Conservation (phyloP, 2,113 vertebrate species). For the Heptranchias perlo region DNA sequence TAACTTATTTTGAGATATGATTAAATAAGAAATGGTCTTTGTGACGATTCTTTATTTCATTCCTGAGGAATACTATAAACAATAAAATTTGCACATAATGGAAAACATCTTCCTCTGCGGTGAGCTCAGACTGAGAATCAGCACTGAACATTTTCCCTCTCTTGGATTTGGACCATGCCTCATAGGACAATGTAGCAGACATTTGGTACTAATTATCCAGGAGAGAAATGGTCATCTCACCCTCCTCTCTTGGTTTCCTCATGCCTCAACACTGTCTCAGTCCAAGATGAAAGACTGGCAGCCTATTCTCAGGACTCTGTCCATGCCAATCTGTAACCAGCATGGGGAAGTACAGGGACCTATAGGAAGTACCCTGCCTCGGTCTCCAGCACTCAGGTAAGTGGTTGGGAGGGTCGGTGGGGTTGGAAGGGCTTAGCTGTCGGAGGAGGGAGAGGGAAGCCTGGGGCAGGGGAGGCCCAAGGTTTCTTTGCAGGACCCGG, state of each 20-base stretch:
- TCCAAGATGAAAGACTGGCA: not conserved
- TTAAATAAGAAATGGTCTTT: slow-evolving; percentile 25
- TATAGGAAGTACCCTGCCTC: not conserved
- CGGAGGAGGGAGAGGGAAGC: not conserved
- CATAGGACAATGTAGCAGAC: not conserved
- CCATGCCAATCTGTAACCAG: not conserved
- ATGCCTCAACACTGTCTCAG: not conserved
- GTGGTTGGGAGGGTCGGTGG: not conserved
- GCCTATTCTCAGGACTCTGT: not conserved
- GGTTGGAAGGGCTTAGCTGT: not conserved
- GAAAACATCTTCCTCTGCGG: slow-evolving; percentile 34
- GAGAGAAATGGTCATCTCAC: not conserved
- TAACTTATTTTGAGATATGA: slow-evolving; percentile 29
- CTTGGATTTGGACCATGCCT: not conserved
- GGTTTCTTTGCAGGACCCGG: not conserved
- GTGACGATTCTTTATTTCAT: slow-evolving; percentile 28
- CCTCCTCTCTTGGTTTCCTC: not conserved
- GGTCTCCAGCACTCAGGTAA: not conserved
- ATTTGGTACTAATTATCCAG: not conserved
- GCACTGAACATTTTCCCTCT: not conserved
- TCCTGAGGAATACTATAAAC: slow-evolving; percentile 31
- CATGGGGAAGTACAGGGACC: not conserved
- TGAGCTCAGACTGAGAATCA: slow-evolving; percentile 11
- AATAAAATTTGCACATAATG: slow-evolving; percentile 35
- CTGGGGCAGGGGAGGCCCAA: not conserved